A percentile compares a stretch with the other conserved stretches of the same genome.
Evolutionary conservation across 2,113 vertebrate genomes (phyloP).

Genomic region (Sinocyclocheilus grahami): DNA sequence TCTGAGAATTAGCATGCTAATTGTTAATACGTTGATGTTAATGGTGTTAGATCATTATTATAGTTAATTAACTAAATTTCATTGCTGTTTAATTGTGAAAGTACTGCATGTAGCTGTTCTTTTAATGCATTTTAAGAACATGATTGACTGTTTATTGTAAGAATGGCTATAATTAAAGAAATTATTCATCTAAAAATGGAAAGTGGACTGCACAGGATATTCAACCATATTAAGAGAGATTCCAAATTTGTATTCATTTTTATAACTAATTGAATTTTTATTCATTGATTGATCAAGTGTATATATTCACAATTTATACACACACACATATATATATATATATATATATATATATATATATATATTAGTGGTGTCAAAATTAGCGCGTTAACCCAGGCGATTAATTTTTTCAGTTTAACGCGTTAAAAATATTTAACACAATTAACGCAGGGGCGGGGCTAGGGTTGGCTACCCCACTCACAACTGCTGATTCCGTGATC

Average conservation of each 20-base stretch:
- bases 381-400: too few relatives aligned
- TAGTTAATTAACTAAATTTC: slow-evolving; percentile 4
- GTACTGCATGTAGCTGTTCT: background rate
- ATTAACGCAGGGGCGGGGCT: too few relatives aligned
- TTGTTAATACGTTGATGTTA: slow-evolving; percentile 13
- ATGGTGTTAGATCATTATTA: slow-evolving; percentile 1
- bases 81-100: slow-evolving; percentile 16
- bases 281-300: background rate
- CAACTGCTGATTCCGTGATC: too few relatives aligned
- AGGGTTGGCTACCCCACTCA: too few relatives aligned
- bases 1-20: slow-evolving; percentile 27
- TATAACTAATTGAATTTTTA: background rate
- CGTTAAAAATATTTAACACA: too few relatives aligned
- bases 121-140: background rate
- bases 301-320: background rate
- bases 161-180: background rate
- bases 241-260: background rate
- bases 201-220: background rate
- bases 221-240: background rate
- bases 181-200: background rate
- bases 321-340: background rate
- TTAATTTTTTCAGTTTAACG: too few relatives aligned
- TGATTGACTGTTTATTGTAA: background rate
- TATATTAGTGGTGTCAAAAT: too few relatives aligned
- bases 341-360: background rate